These are phyloP conservation scores for Dipodomys merriami DNA, from an alignment of 2,113 vertebrate genomes.

Conservation along the genomic window DNA sequence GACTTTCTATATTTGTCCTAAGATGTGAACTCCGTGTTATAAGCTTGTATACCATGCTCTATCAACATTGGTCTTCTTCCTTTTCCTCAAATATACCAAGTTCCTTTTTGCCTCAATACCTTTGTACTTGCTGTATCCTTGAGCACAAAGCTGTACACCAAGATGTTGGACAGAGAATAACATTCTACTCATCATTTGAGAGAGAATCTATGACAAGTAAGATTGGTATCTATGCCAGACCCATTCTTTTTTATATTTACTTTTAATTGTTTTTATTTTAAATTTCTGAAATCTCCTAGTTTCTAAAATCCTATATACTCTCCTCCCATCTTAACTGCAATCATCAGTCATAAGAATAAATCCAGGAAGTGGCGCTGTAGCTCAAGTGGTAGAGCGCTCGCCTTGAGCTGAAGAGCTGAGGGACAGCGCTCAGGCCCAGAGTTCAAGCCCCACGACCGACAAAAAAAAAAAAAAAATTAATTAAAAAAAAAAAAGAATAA, in stretches of 20 bases:
- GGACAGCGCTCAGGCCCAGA: too few relatives aligned
- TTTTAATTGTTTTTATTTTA: not conserved
- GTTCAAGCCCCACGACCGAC: too few relatives aligned
- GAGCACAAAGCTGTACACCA: not conserved
- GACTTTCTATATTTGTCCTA: not conserved
- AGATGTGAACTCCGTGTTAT: not conserved
- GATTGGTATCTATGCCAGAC: not conserved
- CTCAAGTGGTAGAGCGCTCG: too few relatives aligned
- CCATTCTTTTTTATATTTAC: not conserved
- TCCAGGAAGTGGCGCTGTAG: too few relatives aligned
- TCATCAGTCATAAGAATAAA: too few relatives aligned
- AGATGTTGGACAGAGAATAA: not conserved
- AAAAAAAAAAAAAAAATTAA: too few relatives aligned
- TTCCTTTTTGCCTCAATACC: not conserved
- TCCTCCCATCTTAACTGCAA: not conserved
- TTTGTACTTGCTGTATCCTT: not conserved
- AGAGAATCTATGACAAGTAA: not conserved
- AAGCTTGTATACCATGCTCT: not conserved
- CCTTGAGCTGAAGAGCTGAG: too few relatives aligned
- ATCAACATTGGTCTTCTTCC: not conserved
- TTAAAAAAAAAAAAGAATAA: too few relatives aligned
- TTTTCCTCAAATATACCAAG: not conserved
- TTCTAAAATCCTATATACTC: not conserved
- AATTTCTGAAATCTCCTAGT: not conserved
- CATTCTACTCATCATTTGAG: not conserved